Evolutionary conservation across 2,797 vertebrate genomes (phyloP), one percentile per base, ranked within the genome.

Genomic region (Spinibarbus caldwelli): DNA sequence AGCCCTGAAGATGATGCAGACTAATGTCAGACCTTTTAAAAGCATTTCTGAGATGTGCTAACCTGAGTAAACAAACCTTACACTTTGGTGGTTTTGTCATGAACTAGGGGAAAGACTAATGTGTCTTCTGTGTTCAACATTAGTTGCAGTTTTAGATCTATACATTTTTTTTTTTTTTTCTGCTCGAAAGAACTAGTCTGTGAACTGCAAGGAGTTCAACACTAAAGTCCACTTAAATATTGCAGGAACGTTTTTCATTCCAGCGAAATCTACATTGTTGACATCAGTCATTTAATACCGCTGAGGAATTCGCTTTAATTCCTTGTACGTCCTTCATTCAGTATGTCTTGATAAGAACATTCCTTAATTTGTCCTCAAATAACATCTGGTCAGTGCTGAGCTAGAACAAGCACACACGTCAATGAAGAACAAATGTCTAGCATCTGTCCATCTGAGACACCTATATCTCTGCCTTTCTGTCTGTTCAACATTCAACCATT

Each of bases 281-380:
- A 66, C 43, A 34, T 52, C 49, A 54, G 66, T 29, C 54, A 21
- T 76, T 49, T 49, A 23, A 41, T 41, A 21, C 62, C 21, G 1
- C 64, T 19, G n/a, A 62, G 12, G 17, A 80, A 78, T 81, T 54
- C 21, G 17, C 23, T 73, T 62, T 2, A 71, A 62, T 45, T 79
- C 29, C 21, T 34, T 38, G 76, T 36, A 38, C 21, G 31, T 62
- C 78, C 78, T 80, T 87, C 59, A 85, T 76, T 85, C 21, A 77
- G 52, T 76, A 54, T 23, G 34, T 43, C 83, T 64, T 72, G 83
- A 78, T 85, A 76, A 82, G 52, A 87, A 72, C 83, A 83, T 86
- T 85, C 43, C 38, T 26, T 70, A 36, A 31, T 66, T 54, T 82
- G 43, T 71, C 66, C 57, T 80, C 15, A 12, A 41, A 78, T 78